phyloP scores from a whole-genome alignment of 2,797 vertebrate species.

The Oceanodroma leucorhoa region DNA sequence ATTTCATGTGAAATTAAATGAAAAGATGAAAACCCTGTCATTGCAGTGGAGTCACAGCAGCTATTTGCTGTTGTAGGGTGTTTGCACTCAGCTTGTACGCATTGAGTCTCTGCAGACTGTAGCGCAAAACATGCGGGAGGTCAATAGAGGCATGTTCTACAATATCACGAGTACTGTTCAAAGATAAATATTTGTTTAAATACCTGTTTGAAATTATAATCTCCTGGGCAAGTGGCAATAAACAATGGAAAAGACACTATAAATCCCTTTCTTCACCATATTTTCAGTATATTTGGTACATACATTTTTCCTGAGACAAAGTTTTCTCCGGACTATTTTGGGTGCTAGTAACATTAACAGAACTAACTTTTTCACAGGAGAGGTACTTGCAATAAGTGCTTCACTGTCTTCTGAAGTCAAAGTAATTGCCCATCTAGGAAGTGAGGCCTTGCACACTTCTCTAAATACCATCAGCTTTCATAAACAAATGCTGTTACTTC shows the following conservation, averaged over 20 bases:
- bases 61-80: background rate
- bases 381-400: background rate
- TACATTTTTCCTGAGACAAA: background rate
- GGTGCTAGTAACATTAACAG: background rate
- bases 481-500: background rate
- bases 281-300: background rate
- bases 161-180: background rate
- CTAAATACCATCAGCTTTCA: background rate
- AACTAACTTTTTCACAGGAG: background rate
- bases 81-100: fast-evolving
- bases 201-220: background rate
- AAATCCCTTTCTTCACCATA: background rate
- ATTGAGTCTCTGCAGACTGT: background rate
- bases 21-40: background rate
- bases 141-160: background rate
- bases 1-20: background rate
- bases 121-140: fast-evolving
- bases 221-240: background rate
- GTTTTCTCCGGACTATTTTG: background rate
- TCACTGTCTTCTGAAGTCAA: background rate
- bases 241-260: background rate
- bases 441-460: slow-evolving; percentile 4
- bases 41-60: background rate
- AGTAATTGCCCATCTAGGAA: background rate
- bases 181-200: background rate